Evolutionary conservation across 2,797 vertebrate species (phyloP), one percentile per base, ranked within the genome.

Genomic region (Rhadinocentrus ornatus): DNA sequence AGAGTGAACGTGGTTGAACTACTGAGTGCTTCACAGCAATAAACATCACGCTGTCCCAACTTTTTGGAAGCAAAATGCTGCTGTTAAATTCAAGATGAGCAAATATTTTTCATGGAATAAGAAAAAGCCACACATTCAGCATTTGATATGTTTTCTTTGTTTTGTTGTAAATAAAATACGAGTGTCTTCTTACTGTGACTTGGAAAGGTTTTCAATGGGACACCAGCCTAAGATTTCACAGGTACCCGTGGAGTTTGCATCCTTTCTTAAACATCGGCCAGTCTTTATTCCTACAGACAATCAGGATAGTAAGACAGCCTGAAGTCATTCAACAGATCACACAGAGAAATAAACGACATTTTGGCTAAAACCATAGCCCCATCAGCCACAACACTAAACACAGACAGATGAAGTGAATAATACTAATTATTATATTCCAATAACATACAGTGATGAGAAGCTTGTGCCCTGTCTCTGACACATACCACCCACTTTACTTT

Each of bases 201-300:
- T 41, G n/a, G 29, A 41, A 3, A 7, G 11, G 46, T 20, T 87
- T 87, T 98, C 96, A 84, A 96, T 77, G 0, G 97, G 97, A 89
- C 97, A 99, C 97, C 97, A 99, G 78, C 93, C 95, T 4, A 95
- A 90, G 78, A 98, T 94, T 93, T 99, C 97, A 94, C 97, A 99
- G 50, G 93, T 96, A 60, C 96, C 93, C 13, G 35, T 93, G 12
- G 77, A 68, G 37, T 85, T 88, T 41, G 39, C 34, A 35, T 86
- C 69, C 31, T 74, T 70, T 75, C 55, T 91, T 77, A 96, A 67
- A 78, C 97, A 99, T 29, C 71, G 89, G 20, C 97, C 95, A 1
- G 93, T 98, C 91, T 89, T 97, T 69, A 96, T 86, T 50, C 97
- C 97, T 98, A 41, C 4, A 68, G 16, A 69, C 46, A 62, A 52